Percentiles rank a stretch among this genome's conserved stretches.
Conservation (phyloP, 2,797 vertebrate species). For the Anabas testudineus region DNA sequence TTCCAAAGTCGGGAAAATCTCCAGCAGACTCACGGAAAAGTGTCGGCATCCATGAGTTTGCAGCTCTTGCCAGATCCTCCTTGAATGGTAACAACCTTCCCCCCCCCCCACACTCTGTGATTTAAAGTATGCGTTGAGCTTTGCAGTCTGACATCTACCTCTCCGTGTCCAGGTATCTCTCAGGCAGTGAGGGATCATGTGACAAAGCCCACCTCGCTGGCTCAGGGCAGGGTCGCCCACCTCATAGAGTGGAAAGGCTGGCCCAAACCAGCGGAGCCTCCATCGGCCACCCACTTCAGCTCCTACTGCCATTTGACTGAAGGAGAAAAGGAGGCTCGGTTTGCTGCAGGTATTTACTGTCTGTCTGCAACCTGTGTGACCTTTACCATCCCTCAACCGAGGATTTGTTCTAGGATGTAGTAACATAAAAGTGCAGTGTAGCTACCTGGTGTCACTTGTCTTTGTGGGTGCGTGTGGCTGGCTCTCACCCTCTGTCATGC, state of each 20-base stretch:
- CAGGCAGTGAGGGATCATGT: conserved; percentile 98
- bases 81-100: conserved; percentile 87
- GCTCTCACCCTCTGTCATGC: conserved; percentile 59
- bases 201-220: conserved; percentile 98
- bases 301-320: conserved; percentile 96
- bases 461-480: conserved; percentile 3
- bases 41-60: conserved; percentile 97
- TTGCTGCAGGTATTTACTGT: conserved; percentile 89
- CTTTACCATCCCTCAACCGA: not conserved
- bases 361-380: conserved; percentile 18
- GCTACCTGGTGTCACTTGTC: conserved; percentile 16
- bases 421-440: not conserved
- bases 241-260: conserved; percentile 99
- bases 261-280: conserved; percentile 91
- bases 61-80: conserved; percentile 96
- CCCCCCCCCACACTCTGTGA: not conserved
- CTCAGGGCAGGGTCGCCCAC: conserved; percentile 96
- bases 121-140: not conserved
- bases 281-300: conserved; percentile 89
- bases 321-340: conserved; percentile 98
- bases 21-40: conserved; percentile 87
- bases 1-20: conserved; percentile 93
- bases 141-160: not conserved
- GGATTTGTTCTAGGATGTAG: not conserved
- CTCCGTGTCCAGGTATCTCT: conserved; percentile 88